Percentiles rank a stretch among this genome's conserved stretches.
phyloP scores from a whole-genome alignment of 1,140 invertebrate species.

The Drosophila tropicalis region DNA sequence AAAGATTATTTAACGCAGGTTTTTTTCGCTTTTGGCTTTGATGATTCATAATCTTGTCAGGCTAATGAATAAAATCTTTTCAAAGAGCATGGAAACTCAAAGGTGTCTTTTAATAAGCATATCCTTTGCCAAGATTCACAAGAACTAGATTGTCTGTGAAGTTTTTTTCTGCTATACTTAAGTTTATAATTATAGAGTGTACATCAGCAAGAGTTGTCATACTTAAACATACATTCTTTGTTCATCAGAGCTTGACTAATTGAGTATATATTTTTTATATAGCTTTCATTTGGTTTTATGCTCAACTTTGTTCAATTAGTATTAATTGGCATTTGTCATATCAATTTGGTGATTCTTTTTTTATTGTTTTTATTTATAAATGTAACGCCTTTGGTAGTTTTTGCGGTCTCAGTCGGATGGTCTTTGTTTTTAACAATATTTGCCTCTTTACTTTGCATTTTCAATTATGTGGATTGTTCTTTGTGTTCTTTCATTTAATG shows the following conservation, averaged over 20 bases:
- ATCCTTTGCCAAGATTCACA: too few relatives aligned
- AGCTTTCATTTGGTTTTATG: slow-evolving; percentile 1
- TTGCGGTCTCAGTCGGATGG: not conserved
- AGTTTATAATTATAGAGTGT: too few relatives aligned
- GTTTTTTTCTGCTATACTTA: too few relatives aligned
- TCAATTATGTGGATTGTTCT: slow-evolving; percentile 41
- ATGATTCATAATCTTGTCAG: too few relatives aligned
- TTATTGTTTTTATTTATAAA: not conserved
- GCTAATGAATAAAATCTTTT: too few relatives aligned
- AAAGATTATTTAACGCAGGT: too few relatives aligned
- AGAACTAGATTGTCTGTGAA: too few relatives aligned
- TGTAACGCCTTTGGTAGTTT: slow-evolving; percentile 22
- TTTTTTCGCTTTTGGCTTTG: too few relatives aligned
- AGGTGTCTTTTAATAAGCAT: too few relatives aligned
- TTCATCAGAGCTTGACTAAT: not conserved
- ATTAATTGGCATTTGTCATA: slow-evolving; percentile 10
- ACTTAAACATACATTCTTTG: not conserved
- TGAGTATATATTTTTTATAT: not conserved
- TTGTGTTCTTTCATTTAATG: slow-evolving; percentile 23
- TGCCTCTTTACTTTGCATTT: slow-evolving; percentile 36
- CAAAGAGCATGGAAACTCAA: too few relatives aligned
- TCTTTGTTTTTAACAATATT: slow-evolving; percentile 31
- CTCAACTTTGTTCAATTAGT: not conserved
- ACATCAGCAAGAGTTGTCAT: too few relatives aligned
- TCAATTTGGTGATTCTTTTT: not conserved